Evolutionary conservation across 2,888 invertebrate species (phyloP).

Genomic region (Harpagoxenus sublaevis): DNA sequence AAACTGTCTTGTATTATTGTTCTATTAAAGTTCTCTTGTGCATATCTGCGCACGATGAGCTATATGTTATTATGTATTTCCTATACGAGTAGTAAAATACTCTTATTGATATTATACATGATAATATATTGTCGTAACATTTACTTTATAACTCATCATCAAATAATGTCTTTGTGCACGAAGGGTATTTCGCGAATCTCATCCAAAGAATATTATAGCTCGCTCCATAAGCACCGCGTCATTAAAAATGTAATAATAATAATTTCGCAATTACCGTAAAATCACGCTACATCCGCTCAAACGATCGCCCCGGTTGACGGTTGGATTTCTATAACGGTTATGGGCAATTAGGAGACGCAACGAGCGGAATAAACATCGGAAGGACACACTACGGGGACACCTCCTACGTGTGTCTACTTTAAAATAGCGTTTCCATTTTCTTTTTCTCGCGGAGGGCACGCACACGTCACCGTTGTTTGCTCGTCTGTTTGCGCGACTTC

Average conservation of each 20-base stretch:
- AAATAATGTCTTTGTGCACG: conserved; percentile 29
- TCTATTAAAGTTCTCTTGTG: neutral
- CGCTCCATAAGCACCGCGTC: conserved; percentile 3
- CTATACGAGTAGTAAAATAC: neutral
- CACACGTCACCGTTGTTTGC: conserved; percentile 66
- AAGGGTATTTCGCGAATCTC: neutral
- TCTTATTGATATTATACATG: neutral
- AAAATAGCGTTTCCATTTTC: conserved; percentile 55
- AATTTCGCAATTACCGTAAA: conserved; percentile 50
- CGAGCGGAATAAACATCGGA: conserved; percentile 53
- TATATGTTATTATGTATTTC: neutral
- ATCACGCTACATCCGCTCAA: conserved; percentile 49
- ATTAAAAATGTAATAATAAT: conserved; percentile 48
- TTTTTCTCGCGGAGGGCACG: conserved; percentile 50
- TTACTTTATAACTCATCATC: neutral
- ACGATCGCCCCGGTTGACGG: conserved; percentile 17
- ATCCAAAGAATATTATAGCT: conserved; percentile 8
- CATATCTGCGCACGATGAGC: neutral
- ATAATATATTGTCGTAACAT: conserved; percentile 1
- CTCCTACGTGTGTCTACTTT: conserved; percentile 49
- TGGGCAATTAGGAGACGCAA: conserved; percentile 62
- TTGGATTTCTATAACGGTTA: conserved; percentile 54
- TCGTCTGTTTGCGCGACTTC: conserved; percentile 64
- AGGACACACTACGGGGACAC: conserved; percentile 9
- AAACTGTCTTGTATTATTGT: neutral